Evolutionary conservation across 1,140 invertebrate species (phyloP).

Genomic region (Scaptomyza pallida): DNA sequence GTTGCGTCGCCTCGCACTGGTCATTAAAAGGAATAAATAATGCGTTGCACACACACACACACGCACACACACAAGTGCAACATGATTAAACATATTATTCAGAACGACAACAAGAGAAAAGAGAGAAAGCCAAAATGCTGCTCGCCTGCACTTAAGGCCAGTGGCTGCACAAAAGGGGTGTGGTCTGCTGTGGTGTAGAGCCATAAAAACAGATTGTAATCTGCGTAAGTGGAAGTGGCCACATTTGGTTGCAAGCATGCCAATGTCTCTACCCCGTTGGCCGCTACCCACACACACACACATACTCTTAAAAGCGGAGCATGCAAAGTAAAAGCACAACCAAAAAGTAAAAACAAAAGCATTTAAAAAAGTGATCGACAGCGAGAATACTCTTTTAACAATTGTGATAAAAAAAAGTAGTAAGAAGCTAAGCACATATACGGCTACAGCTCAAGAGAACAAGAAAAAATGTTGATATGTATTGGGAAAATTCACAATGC

Average conservation of each 20-base stretch:
- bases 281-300: not conserved
- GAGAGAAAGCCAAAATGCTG: constrained; percentile 18
- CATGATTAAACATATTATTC: constrained; percentile 60
- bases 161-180: not conserved
- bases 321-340: constrained; percentile 27
- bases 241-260: constrained; percentile 55
- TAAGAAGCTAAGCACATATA: too few species aligned
- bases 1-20: constrained; percentile 12
- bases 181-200: too few species aligned
- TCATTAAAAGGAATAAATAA: constrained; percentile 48
- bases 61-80: constrained; percentile 18
- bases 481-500: too few species aligned
- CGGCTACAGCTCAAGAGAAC: too few species aligned
- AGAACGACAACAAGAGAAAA: constrained; percentile 8
- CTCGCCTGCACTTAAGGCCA: constrained; percentile 30
- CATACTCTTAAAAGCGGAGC: not conserved
- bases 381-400: not conserved
- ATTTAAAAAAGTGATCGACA: not conserved
- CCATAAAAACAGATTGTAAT: constrained; percentile 74
- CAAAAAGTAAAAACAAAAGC: not conserved
- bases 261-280: constrained; percentile 34
- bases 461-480: too few species aligned
- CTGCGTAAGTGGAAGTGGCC: constrained; percentile 71
- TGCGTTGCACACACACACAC: constrained; percentile 18
- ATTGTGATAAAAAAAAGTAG: not conserved